Percentiles rank a stretch among this genome's conserved stretches.
These are phyloP conservation scores for Apostichopus parvimensis DNA, from an alignment of 35 echinoderm and acorn worm genomes.

Conservation along the genomic window DNA sequence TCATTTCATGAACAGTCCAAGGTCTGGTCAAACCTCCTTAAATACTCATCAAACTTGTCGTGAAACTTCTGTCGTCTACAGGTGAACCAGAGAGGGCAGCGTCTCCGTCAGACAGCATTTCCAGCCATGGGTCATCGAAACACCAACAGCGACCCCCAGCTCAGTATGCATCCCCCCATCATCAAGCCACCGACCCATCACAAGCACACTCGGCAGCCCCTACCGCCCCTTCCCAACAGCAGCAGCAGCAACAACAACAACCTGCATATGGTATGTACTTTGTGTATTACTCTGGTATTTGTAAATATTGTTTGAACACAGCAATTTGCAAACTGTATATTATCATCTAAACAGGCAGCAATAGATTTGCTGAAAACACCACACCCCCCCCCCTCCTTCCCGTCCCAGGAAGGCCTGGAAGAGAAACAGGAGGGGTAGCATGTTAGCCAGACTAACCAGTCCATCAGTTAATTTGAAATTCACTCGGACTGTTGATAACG, in stretches of 20 bases:
- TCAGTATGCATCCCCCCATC: constrained; percentile 40
- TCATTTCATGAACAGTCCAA: neutral
- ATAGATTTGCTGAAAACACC: too few species aligned
- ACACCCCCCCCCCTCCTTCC: too few species aligned
- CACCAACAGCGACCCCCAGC: constrained; percentile 24
- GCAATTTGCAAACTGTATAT: too few species aligned
- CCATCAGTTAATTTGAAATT: too few species aligned
- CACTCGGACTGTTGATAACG: too few species aligned
- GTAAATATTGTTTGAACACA: too few species aligned
- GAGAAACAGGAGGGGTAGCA: too few species aligned
- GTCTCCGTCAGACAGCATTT: constrained; percentile 43
- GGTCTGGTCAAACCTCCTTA: neutral
- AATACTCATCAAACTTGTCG: neutral
- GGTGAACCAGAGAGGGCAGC: constrained; percentile 42
- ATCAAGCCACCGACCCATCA: constrained; percentile 33
- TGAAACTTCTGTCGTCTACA: neutral
- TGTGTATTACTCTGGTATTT: neutral
- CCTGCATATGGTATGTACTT: neutral
- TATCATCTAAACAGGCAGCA: too few species aligned
- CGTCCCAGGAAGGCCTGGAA: too few species aligned
- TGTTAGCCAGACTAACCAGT: too few species aligned
- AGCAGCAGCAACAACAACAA: constrained; percentile 8
- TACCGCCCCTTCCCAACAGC: constrained; percentile 31
- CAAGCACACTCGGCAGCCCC: neutral
- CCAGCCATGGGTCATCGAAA: constrained; percentile 51